phyloP scores from a whole-genome alignment of 64 coral and sea anemone species.

The Pachyseris speciosa region DNA sequence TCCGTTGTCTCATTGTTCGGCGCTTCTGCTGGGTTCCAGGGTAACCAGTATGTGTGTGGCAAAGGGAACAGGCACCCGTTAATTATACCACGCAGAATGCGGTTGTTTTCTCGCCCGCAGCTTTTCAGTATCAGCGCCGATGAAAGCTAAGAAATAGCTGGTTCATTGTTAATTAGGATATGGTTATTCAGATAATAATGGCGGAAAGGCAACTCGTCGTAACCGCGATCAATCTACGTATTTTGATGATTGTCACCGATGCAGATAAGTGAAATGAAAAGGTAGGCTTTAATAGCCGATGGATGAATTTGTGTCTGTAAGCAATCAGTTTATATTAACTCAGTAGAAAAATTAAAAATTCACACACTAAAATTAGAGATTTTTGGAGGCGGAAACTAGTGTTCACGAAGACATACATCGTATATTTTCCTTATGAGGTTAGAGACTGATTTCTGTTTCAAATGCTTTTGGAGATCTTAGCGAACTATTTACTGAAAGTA shows the following conservation, averaged over 20 bases:
- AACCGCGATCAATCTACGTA: not conserved
- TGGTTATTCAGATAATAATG: too few relatives aligned
- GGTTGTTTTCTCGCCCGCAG: not conserved
- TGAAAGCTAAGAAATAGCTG: not conserved
- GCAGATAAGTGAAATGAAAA: not conserved
- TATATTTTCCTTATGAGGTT: too few relatives aligned
- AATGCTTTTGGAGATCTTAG: too few relatives aligned
- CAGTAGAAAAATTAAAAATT: not conserved
- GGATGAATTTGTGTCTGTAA: not conserved
- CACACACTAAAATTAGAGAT: not conserved
- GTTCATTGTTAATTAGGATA: not conserved
- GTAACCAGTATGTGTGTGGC: slow-evolving; percentile 2
- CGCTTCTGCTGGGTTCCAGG: not conserved
- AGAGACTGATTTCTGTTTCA: too few relatives aligned
- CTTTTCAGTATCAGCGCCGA: not conserved
- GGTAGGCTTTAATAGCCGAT: not conserved
- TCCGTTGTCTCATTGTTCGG: not conserved
- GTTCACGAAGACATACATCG: too few relatives aligned
- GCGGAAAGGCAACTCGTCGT: not conserved
- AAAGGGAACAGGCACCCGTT: not conserved
- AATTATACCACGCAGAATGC: not conserved
- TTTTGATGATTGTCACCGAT: not conserved
- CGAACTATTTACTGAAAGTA: too few relatives aligned
- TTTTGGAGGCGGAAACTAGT: too few relatives aligned
- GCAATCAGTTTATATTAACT: not conserved